These are phyloP conservation scores for Drosophila arawakana DNA, from an alignment of 1,140 invertebrate species.

Conservation along the genomic window DNA sequence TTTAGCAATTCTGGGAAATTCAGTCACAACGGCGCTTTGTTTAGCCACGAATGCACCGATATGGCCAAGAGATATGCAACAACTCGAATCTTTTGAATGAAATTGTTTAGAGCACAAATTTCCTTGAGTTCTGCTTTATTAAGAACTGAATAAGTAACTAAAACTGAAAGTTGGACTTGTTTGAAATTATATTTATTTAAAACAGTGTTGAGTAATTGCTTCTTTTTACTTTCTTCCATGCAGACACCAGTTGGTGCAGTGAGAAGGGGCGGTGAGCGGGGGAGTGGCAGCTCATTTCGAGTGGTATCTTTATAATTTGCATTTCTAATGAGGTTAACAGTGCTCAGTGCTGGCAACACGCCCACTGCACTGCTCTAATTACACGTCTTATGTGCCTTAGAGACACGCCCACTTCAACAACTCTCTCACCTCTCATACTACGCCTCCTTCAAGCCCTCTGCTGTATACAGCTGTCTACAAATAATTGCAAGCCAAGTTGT, in stretches of 20 bases:
- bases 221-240: neutral
- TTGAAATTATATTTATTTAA: too few relatives aligned
- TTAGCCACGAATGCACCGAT: conserved; percentile 12
- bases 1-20: conserved; percentile 65
- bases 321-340: conserved; percentile 68
- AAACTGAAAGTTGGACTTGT: too few relatives aligned
- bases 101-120: conserved; percentile 10
- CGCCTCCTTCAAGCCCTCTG: neutral
- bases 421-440: neutral
- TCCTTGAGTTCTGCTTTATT: too few relatives aligned
- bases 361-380: conserved; percentile 54
- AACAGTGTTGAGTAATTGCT: too few relatives aligned
- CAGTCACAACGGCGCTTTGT: conserved; percentile 53
- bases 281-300: conserved; percentile 5
- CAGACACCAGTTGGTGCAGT: neutral
- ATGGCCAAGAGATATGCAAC: conserved; percentile 12
- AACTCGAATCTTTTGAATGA: neutral
- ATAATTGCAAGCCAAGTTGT: conserved; percentile 56
- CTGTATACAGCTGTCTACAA: conserved; percentile 20
- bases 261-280: too few relatives aligned
- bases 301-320: conserved; percentile 54
- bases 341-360: conserved; percentile 3
- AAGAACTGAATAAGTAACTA: too few relatives aligned
- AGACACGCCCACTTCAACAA: conserved; percentile 3
- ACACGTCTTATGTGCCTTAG: conserved; percentile 40